Conservation (phyloP, 1,140 invertebrate species). For the Cheumatopsyche charites region DNA sequence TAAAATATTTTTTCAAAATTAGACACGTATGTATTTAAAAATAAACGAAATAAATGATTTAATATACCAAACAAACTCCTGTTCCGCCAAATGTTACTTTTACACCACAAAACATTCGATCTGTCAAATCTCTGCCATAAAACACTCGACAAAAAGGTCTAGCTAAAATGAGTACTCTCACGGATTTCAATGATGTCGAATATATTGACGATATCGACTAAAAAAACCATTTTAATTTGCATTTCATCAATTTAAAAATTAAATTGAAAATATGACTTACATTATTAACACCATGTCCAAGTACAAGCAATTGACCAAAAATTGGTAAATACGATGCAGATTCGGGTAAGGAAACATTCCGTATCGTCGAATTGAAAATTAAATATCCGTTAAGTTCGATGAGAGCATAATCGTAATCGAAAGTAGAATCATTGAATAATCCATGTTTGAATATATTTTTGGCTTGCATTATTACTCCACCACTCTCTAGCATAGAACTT, state of each 20-base stretch:
- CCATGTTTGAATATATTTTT: constrained; percentile 54
- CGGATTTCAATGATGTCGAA: constrained; percentile 57
- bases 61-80: constrained; percentile 57
- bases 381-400: constrained; percentile 52
- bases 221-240: constrained; percentile 15
- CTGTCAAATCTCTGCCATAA: constrained; percentile 55
- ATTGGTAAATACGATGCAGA: constrained; percentile 51
- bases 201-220: constrained; percentile 52
- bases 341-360: constrained; percentile 53
- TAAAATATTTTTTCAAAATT: constrained; percentile 29
- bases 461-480: constrained; percentile 53
- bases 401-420: constrained; percentile 58
- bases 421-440: constrained; percentile 53
- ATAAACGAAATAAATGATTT: not conserved
- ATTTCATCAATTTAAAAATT: not conserved
- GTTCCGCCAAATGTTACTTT: constrained; percentile 59
- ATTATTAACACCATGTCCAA: constrained; percentile 58
- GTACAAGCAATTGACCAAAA: constrained; percentile 54
- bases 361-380: constrained; percentile 51
- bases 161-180: constrained; percentile 56
- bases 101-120: constrained; percentile 59
- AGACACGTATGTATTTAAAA: not conserved
- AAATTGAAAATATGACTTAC: constrained; percentile 49
- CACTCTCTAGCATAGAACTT: constrained; percentile 54
- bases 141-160: constrained; percentile 57